Evolutionary conservation across 2,113 vertebrate genomes (phyloP).

Genomic region (Tetrax tetrax): DNA sequence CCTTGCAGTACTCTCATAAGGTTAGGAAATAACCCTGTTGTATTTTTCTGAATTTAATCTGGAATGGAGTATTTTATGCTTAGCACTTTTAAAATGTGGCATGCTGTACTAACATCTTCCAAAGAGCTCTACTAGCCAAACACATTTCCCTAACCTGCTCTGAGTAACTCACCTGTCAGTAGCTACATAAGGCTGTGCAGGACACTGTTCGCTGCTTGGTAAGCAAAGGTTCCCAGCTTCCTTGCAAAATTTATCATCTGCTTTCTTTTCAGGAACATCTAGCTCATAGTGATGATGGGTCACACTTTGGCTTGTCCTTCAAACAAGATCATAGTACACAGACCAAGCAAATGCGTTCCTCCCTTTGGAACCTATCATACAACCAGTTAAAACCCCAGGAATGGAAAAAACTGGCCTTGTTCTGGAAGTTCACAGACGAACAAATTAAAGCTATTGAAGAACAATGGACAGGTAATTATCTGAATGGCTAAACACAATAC

Average conservation of each 20-base stretch:
- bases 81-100: neutral
- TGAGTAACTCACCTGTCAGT: neutral
- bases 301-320: slow-evolving; percentile 80
- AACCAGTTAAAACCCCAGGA: slow-evolving; percentile 78
- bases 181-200: neutral
- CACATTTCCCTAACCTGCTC: neutral
- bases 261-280: slow-evolving; percentile 76
- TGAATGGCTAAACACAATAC: neutral
- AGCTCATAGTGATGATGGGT: slow-evolving; percentile 49
- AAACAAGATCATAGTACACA: slow-evolving; percentile 87
- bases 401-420: slow-evolving; percentile 85
- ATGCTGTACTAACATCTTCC: neutral
- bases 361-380: slow-evolving; percentile 87
- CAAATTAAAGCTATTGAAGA: slow-evolving; percentile 86
- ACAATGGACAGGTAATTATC: slow-evolving; percentile 87
- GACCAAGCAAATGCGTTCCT: slow-evolving; percentile 78
- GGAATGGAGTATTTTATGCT: neutral
- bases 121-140: neutral
- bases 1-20: neutral
- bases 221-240: neutral
- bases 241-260: neutral
- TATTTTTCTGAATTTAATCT: neutral
- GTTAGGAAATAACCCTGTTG: neutral
- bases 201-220: neutral
- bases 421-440: slow-evolving; percentile 82